Conservation (phyloP, 64 coral and sea anemone species). For the Stylophora pistillata region DNA sequence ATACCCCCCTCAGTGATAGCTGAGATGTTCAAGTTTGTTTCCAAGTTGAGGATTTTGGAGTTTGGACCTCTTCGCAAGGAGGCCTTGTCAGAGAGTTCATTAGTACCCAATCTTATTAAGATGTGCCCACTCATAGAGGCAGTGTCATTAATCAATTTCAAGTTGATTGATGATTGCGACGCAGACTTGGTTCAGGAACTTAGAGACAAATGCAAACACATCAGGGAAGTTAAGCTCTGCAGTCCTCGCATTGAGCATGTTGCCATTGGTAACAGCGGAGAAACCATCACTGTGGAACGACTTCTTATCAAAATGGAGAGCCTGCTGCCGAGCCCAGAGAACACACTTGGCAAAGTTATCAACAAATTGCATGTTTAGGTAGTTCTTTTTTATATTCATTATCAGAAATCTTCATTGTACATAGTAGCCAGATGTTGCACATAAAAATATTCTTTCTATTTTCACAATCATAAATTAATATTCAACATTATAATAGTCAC, state of each 20-base stretch:
- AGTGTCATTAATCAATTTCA: slow-evolving; percentile 97
- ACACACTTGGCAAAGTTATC: slow-evolving; percentile 92
- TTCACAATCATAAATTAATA: neutral
- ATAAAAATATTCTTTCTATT: neutral
- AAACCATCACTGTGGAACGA: slow-evolving; percentile 95
- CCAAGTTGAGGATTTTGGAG: slow-evolving; percentile 93
- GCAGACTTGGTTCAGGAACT: slow-evolving; percentile 73
- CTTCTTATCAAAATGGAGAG: slow-evolving; percentile 99
- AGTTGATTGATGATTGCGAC: slow-evolving; percentile 75
- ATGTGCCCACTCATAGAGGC: slow-evolving; percentile 86
- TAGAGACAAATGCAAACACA: slow-evolving; percentile 79
- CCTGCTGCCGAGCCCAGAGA: slow-evolving; percentile 83
- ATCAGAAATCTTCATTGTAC: neutral
- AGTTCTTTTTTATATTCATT: neutral
- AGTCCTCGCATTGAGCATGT: slow-evolving; percentile 98
- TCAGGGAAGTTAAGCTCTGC: slow-evolving; percentile 92
- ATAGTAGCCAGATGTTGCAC: slow-evolving; percentile 18
- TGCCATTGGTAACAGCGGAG: slow-evolving; percentile 91
- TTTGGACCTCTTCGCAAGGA: slow-evolving; percentile 97
- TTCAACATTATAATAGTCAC: neutral
- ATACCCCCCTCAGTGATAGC: slow-evolving; percentile 90
- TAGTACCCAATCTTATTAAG: slow-evolving; percentile 84
- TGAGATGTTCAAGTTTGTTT: slow-evolving; percentile 85
- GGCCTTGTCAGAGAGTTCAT: slow-evolving; percentile 82
- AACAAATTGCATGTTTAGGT: slow-evolving; percentile 45